phyloP scores from a whole-genome alignment of 2,797 vertebrate species.

The Labroides dimidiatus region DNA sequence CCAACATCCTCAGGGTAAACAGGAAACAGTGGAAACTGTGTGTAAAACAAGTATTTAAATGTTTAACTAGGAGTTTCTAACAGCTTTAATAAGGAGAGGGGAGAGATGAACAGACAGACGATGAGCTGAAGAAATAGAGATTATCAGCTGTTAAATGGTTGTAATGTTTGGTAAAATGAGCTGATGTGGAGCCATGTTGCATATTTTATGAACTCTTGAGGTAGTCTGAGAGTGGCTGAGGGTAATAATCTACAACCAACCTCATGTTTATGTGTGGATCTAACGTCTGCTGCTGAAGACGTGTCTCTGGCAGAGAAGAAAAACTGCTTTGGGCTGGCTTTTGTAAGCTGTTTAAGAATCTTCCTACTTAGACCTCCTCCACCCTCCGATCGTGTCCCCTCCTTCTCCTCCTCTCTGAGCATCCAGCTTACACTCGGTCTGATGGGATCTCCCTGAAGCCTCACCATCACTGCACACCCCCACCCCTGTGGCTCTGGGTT shows the following conservation, averaged over 20 bases:
- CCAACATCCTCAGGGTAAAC: too few relatives aligned
- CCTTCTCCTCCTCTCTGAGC: constrained; percentile 52
- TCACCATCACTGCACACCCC: constrained; percentile 13
- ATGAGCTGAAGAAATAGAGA: neutral
- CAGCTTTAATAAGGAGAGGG: neutral
- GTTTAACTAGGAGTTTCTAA: constrained; percentile 36
- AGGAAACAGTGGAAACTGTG: too few relatives aligned
- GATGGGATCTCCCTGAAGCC: constrained; percentile 48
- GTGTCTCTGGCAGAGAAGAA: constrained; percentile 44
- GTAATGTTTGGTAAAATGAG: constrained; percentile 22
- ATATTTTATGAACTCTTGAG: constrained; percentile 24
- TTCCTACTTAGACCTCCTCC: neutral
- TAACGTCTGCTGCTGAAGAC: constrained; percentile 26
- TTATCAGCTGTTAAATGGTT: neutral
- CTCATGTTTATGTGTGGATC: neutral
- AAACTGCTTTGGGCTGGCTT: constrained; percentile 49
- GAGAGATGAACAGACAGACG: constrained; percentile 10
- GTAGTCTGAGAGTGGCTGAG: neutral
- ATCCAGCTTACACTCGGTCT: constrained; percentile 35
- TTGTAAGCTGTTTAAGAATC: constrained; percentile 35
- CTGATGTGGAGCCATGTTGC: constrained; percentile 10
- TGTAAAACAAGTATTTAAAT: constrained; percentile 19
- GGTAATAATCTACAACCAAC: neutral
- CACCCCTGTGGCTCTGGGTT: constrained; percentile 52
- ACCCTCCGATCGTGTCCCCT: neutral